These are phyloP conservation scores for Drosophila lowei DNA, from an alignment of 1,140 invertebrate species.

Conservation along the genomic window DNA sequence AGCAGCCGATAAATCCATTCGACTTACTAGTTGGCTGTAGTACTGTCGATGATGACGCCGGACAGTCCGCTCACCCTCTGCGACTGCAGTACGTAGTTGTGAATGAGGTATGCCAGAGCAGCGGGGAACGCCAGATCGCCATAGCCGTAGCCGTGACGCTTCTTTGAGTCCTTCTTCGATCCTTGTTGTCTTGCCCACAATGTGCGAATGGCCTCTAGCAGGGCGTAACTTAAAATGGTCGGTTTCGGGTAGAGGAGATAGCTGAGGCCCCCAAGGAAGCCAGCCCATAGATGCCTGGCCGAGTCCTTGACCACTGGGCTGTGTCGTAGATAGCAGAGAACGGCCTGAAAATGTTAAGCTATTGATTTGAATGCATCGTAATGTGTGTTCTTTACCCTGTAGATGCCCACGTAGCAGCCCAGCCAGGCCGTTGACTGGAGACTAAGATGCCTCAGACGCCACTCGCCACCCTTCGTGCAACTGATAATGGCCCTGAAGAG, in stretches of 20 bases:
- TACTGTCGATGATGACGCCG: slow-evolving; percentile 39
- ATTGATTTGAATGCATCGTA: background rate
- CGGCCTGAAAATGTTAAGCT: slow-evolving; percentile 19
- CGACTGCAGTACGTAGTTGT: slow-evolving; percentile 35
- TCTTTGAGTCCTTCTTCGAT: background rate
- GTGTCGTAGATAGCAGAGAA: slow-evolving; percentile 33
- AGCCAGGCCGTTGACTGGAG: slow-evolving; percentile 46
- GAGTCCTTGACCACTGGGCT: background rate
- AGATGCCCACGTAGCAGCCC: slow-evolving; percentile 55
- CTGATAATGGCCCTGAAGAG: slow-evolving; percentile 43
- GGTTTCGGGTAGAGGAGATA: slow-evolving; percentile 51
- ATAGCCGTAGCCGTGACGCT: slow-evolving; percentile 11
- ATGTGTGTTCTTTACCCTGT: slow-evolving; percentile 36
- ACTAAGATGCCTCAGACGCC: slow-evolving; percentile 27
- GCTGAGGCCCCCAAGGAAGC: slow-evolving; percentile 48
- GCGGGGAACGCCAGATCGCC: slow-evolving; percentile 37
- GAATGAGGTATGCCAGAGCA: slow-evolving; percentile 50
- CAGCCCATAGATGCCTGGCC: slow-evolving; percentile 32
- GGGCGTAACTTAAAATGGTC: slow-evolving; percentile 49
- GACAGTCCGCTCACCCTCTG: slow-evolving; percentile 32
- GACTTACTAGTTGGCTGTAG: slow-evolving; percentile 64
- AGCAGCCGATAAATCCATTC: background rate
- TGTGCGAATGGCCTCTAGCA: slow-evolving; percentile 42
- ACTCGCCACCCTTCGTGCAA: slow-evolving; percentile 18
- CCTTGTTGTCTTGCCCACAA: slow-evolving; percentile 17